Evolutionary conservation across 2,888 invertebrate species (phyloP), one percentile per base, ranked within the genome.

Genomic region (Eupithecia exiguata): DNA sequence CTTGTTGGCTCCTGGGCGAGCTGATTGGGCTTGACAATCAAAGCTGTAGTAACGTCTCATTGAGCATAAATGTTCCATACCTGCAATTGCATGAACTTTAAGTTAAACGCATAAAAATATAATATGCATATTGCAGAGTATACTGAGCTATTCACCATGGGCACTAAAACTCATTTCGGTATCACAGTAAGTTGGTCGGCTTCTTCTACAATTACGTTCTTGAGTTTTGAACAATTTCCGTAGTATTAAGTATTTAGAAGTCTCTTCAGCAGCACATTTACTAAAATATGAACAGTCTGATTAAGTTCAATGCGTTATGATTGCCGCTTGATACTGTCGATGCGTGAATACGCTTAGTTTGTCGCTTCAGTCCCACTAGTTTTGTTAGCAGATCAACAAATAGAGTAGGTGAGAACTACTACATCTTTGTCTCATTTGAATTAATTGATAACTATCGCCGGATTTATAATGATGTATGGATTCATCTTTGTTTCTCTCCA

Each of bases 401-500:
- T n/a, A n/a, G n/a, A n/a, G 30, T 30, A 30, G 4, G 30, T 30
- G 30, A 30, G 30, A 30, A 30, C 30, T 30, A 30, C 4, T 30
- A 30, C n/a, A n/a, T 49, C 9, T 0, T 49, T 49, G 0, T 43
- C 43, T 49, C 18, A 46, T 5, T 46, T n/a, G 1, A 49, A n/a
- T 49, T 1, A n/a, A 43, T 43, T 18, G 16, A 18, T 43, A 14
- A 14, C 5, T 16, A 43, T 18, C 3, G 4, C 46, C 18, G 46
- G n/a, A n/a, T n/a, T n/a, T 6, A 7, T 9, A 18, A 46, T 46
- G 5, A 5, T 21, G 61, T 3, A 21, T 53, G 53, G 10, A 21
- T 53, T 30, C 16, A 25, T 14, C 1, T 14, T 36, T 63, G 18
- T n/a, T 36, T n/a, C 9, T 63, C 36, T 10, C 16, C 84, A 93